phyloP scores from a whole-genome alignment of 2,797 vertebrate genomes.

The Sebastes trivittatus region DNA sequence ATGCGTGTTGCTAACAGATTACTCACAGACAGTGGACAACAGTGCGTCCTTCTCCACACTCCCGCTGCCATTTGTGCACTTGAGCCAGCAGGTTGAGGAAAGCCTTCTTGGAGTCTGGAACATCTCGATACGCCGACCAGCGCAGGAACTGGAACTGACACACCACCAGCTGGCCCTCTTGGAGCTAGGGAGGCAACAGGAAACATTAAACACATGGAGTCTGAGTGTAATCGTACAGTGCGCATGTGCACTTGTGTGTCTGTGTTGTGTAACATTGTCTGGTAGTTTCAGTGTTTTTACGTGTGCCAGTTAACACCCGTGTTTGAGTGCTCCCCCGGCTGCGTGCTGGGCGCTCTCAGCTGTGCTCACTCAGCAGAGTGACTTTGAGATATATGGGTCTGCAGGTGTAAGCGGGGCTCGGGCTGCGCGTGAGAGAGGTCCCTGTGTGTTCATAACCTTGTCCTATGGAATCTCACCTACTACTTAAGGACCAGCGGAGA shows the following conservation, averaged over 20 bases:
- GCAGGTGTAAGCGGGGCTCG: slow-evolving; percentile 49
- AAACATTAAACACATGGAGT: slow-evolving; percentile 28
- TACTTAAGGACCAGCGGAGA: slow-evolving; percentile 71
- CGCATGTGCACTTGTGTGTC: neutral
- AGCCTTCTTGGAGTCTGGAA: slow-evolving; percentile 95
- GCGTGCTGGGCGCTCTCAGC: slow-evolving; percentile 49
- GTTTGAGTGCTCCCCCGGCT: slow-evolving; percentile 63
- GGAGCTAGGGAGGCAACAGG: slow-evolving; percentile 80
- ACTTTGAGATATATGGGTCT: slow-evolving; percentile 76
- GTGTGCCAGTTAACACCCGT: slow-evolving; percentile 48
- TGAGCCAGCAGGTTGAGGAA: slow-evolving; percentile 94
- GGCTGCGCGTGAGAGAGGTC: slow-evolving; percentile 55
- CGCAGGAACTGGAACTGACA: slow-evolving; percentile 82
- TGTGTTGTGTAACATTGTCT: neutral
- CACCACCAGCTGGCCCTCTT: slow-evolving; percentile 96
- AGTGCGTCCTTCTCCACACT: slow-evolving; percentile 92
- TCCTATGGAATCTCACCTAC: slow-evolving; percentile 63
- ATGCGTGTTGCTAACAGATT: neutral
- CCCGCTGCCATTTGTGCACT: slow-evolving; percentile 96
- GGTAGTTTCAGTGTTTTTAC: slow-evolving; percentile 49
- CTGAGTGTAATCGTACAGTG: neutral
- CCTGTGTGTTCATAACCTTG: slow-evolving; percentile 74
- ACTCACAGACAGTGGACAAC: slow-evolving; percentile 86
- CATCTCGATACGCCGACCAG: slow-evolving; percentile 94
- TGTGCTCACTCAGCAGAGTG: slow-evolving; percentile 77